Evolutionary conservation across 1,140 invertebrate species (phyloP).

Genomic region (Drosophila kepulauana): DNA sequence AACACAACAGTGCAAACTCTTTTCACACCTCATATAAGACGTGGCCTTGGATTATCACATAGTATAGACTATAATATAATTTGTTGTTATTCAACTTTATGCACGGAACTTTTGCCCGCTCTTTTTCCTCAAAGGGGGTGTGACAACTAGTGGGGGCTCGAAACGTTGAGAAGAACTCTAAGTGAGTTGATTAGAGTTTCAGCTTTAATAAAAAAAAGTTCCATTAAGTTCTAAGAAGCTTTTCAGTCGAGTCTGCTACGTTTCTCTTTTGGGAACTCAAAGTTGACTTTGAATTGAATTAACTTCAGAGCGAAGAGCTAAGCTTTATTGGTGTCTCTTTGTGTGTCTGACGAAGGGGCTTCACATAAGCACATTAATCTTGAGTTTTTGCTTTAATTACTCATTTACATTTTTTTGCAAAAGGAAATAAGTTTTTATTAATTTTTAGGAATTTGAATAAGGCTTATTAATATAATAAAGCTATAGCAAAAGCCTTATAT

Average conservation of each 20-base stretch:
- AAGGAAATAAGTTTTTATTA: neutral
- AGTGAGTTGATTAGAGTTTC: conserved; percentile 3
- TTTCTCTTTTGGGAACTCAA: conserved; percentile 3
- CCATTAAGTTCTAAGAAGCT: conserved; percentile 10
- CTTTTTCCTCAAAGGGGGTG: neutral
- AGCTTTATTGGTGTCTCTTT: conserved; percentile 1
- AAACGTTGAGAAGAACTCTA: neutral
- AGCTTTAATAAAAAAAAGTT: conserved; percentile 4
- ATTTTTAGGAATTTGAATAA: neutral
- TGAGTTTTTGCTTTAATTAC: neutral
- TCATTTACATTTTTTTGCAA: neutral
- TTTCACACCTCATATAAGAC: conserved; percentile 22
- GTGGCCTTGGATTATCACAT: conserved; percentile 12
- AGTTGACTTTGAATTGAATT: neutral
- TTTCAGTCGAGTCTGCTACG: neutral
- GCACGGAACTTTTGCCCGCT: neutral
- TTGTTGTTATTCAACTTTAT: conserved; percentile 20
- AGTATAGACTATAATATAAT: neutral
- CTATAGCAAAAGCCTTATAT: too few species aligned
- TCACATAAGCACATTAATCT: neutral
- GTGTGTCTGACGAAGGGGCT: neutral
- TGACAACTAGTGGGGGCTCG: conserved; percentile 15
- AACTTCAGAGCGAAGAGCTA: neutral
- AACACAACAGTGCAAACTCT: conserved; percentile 7
- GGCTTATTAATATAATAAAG: too few species aligned